phyloP scores from a whole-genome alignment of 1,140 invertebrate species.

The Trissolcus basalis region DNA sequence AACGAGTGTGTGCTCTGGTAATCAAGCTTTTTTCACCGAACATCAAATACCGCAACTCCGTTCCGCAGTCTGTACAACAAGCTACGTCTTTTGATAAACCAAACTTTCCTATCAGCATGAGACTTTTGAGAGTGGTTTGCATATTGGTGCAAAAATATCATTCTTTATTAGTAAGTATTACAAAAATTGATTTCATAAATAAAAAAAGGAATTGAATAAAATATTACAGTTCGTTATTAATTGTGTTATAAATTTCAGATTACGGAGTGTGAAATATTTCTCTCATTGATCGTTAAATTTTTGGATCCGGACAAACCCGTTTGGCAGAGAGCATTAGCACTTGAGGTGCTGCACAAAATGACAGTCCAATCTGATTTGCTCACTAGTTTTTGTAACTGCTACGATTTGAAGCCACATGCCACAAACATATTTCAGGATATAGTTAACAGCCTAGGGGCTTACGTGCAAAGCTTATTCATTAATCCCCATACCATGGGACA shows the following conservation, averaged over 20 bases:
- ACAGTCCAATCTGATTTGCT: constrained; percentile 91
- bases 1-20: constrained; percentile 96
- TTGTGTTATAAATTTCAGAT: constrained; percentile 74
- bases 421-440: constrained; percentile 97
- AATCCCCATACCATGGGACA: constrained; percentile 78
- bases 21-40: constrained; percentile 99
- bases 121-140: constrained; percentile 93
- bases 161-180: constrained; percentile 85
- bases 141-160: constrained; percentile 97
- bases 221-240: too few relatives aligned
- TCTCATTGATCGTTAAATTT: constrained; percentile 97
- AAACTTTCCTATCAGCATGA: constrained; percentile 97
- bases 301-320: constrained; percentile 95
- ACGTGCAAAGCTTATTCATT: constrained; percentile 95
- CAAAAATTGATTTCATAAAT: neutral
- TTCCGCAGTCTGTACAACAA: constrained; percentile 75
- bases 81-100: constrained; percentile 89
- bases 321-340: constrained; percentile 95
- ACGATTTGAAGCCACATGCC: constrained; percentile 94
- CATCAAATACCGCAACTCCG: constrained; percentile 88
- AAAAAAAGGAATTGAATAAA: too few relatives aligned
- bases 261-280: constrained; percentile 98
- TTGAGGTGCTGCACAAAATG: constrained; percentile 97
- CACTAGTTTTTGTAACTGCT: constrained; percentile 94
- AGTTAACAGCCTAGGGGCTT: constrained; percentile 94